A percentile compares a stretch with the other conserved stretches of the same genome.
Evolutionary conservation across 2,797 vertebrate genomes (phyloP).

Genomic region (Yasuhikotakia modesta): DNA sequence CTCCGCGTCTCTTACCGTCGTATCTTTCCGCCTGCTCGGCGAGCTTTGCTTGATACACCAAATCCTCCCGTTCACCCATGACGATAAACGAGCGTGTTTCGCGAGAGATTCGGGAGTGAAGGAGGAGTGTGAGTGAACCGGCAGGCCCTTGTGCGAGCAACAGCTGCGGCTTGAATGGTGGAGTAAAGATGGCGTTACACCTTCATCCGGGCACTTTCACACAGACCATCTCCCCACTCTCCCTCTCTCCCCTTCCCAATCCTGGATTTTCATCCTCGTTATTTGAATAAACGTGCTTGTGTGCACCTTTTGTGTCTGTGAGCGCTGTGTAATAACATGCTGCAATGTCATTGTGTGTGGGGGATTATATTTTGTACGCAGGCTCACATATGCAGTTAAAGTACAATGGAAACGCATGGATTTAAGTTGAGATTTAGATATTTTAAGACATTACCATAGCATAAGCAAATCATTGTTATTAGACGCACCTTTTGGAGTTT

Average conservation of each 20-base stretch:
- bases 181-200: slow-evolving; percentile 78
- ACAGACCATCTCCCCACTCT: slow-evolving; percentile 59
- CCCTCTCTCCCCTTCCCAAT: slow-evolving; percentile 8
- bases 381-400: neutral
- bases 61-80: slow-evolving; percentile 94
- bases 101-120: slow-evolving; percentile 65
- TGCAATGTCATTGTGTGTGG: neutral
- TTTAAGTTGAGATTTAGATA: no score
- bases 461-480: no score
- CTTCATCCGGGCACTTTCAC: slow-evolving; percentile 73
- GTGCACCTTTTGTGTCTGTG: neutral
- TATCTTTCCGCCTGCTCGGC: slow-evolving; percentile 98
- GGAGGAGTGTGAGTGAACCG: slow-evolving; percentile 66
- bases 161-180: slow-evolving; percentile 73
- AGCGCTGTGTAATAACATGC: neutral
- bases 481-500: no score
- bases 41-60: slow-evolving; percentile 95
- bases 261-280: slow-evolving; percentile 20
- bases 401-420: neutral
- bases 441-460: no score
- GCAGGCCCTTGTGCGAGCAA: slow-evolving; percentile 68
- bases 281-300: neutral
- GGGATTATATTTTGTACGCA: neutral
- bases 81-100: slow-evolving; percentile 74
- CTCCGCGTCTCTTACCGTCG: slow-evolving; percentile 83